Conservation (phyloP, 2,113 vertebrate species). For the Sminthopsis crassicaudata region DNA sequence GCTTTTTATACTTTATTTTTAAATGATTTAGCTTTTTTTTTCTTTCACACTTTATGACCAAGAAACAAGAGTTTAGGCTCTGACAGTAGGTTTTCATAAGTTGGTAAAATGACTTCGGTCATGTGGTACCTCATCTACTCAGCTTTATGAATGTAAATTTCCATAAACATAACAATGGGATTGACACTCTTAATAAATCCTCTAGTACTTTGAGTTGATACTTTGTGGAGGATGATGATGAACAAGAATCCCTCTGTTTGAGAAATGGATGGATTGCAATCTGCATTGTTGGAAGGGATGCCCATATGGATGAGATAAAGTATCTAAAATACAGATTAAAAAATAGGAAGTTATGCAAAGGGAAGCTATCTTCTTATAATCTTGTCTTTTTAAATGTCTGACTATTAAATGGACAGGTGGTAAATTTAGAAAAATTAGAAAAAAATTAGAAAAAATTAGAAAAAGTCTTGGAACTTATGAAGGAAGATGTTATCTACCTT, state of each 20-base stretch:
- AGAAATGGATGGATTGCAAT: background rate
- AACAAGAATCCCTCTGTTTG: background rate
- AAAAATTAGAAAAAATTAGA: too few relatives aligned
- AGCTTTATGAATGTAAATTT: background rate
- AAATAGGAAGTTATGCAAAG: background rate
- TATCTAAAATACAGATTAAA: background rate
- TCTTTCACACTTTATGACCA: background rate
- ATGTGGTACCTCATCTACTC: background rate
- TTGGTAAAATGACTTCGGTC: constrained; percentile 22
- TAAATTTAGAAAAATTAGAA: too few relatives aligned
- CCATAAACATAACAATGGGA: background rate
- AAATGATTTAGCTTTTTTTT: constrained; percentile 16
- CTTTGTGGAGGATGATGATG: background rate
- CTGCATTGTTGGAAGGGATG: background rate
- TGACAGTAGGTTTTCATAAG: constrained; percentile 16
- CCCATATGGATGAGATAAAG: background rate
- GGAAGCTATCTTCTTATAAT: background rate
- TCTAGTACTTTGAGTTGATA: background rate
- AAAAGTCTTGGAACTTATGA: too few relatives aligned
- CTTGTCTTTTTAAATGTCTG: background rate
- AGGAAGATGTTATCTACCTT: too few relatives aligned
- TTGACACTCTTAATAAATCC: background rate
- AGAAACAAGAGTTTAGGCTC: background rate
- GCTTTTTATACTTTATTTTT: constrained; percentile 20
- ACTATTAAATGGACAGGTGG: background rate